phyloP scores from a whole-genome alignment of 1,140 invertebrate genomes.

The Drosophila bipectinata region DNA sequence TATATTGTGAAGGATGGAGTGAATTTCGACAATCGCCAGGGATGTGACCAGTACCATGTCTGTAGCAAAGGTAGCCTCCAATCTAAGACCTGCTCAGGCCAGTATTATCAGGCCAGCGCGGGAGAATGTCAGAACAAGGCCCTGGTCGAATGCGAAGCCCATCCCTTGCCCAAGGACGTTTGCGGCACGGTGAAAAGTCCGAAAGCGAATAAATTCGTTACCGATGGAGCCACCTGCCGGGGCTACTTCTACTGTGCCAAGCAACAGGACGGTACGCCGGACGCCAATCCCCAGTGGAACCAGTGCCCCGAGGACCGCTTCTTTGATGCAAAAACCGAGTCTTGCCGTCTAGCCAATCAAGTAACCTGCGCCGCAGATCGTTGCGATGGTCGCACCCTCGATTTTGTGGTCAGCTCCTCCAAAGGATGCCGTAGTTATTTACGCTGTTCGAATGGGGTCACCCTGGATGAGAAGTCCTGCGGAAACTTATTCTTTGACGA shows the following conservation, averaged over 20 bases:
- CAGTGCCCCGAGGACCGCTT: constrained; percentile 53
- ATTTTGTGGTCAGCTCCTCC: constrained; percentile 45
- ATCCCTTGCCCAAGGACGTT: constrained; percentile 63
- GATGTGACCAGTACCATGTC: constrained; percentile 56
- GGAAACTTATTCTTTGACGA: constrained; percentile 66
- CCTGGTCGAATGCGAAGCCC: constrained; percentile 52
- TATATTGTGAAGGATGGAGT: constrained; percentile 56
- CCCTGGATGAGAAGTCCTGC: constrained; percentile 41
- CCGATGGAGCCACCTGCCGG: constrained; percentile 65
- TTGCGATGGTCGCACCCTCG: constrained; percentile 60
- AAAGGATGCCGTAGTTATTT: constrained; percentile 65
- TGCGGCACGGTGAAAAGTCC: constrained; percentile 61
- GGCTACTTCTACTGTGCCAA: constrained; percentile 66
- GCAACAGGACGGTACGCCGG: constrained; percentile 31
- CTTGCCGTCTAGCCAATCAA: constrained; percentile 31
- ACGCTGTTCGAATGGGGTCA: constrained; percentile 43
- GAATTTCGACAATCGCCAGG: constrained; percentile 50
- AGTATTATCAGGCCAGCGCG: constrained; percentile 55
- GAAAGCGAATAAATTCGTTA: constrained; percentile 37
- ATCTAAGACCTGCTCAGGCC: constrained; percentile 33
- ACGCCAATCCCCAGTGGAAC: constrained; percentile 46
- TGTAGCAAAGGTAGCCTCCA: constrained; percentile 47
- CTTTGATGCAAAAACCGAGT: constrained; percentile 51
- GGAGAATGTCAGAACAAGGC: constrained; percentile 55
- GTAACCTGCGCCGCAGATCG: constrained; percentile 64